These are phyloP conservation scores for Armadillidium nasatum DNA, from an alignment of 1,140 invertebrate genomes.

Conservation along the genomic window DNA sequence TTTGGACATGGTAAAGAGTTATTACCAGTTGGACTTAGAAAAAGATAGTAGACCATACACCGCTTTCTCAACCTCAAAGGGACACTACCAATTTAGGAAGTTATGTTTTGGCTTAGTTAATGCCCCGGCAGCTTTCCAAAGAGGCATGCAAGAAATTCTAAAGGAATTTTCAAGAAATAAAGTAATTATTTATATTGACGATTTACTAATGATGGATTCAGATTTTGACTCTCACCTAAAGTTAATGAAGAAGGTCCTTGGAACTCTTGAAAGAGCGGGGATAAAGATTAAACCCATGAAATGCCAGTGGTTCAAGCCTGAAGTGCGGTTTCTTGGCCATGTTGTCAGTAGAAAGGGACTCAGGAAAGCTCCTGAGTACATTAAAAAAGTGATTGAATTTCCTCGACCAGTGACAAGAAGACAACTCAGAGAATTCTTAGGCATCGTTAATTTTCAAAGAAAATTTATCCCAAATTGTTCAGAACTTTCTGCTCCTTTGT, in stretches of 20 bases:
- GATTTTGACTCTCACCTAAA: background rate
- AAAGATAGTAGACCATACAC: background rate
- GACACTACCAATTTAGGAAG: conserved; percentile 11
- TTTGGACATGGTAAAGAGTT: conserved; percentile 4
- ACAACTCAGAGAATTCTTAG: background rate
- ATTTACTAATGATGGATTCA: background rate
- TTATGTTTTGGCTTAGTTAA: conserved; percentile 18
- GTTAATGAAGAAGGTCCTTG: background rate
- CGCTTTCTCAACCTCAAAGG: background rate
- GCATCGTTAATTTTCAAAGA: conserved; percentile 20
- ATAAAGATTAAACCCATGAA: conserved; percentile 21
- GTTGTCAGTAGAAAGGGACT: background rate
- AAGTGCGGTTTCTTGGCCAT: conserved; percentile 17
- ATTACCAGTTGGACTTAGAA: conserved; percentile 18
- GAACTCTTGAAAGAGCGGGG: background rate
- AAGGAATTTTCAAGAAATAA: background rate
- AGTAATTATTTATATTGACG: conserved; percentile 19
- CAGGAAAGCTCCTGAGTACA: background rate
- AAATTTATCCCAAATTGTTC: conserved; percentile 21
- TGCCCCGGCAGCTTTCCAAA: conserved; percentile 10
- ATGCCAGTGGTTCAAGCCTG: background rate
- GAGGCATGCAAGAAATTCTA: conserved; percentile 19
- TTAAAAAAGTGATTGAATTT: background rate
- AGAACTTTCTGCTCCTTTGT: no score
- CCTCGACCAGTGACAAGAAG: background rate